phyloP scores from a whole-genome alignment of 2,888 invertebrate species.

The Phyto melanocephala region DNA sequence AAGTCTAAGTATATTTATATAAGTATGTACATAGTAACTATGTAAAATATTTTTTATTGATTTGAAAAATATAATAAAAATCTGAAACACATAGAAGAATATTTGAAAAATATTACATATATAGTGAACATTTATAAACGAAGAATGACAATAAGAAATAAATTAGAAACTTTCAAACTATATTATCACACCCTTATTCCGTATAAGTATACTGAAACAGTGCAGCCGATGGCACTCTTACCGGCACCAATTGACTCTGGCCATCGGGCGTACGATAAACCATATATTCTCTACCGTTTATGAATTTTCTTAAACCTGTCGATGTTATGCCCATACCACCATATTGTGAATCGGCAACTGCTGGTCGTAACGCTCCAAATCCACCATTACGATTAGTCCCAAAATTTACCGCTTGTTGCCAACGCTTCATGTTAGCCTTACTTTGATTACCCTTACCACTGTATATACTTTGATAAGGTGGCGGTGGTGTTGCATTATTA shows the following conservation, averaged over 20 bases:
- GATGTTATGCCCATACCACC: slow-evolving; percentile 64
- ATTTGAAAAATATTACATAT: too few species aligned
- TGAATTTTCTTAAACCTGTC: slow-evolving; percentile 80
- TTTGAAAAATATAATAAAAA: slow-evolving; percentile 2
- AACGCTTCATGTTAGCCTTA: slow-evolving; percentile 3
- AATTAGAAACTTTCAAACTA: too few species aligned
- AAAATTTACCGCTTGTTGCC: slow-evolving; percentile 50
- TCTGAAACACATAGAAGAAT: slow-evolving; percentile 31
- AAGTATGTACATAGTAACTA: slow-evolving; percentile 31
- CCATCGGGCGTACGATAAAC: slow-evolving; percentile 83
- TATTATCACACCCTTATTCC: slow-evolving; percentile 67
- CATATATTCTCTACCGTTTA: slow-evolving; percentile 89
- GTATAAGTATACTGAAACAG: slow-evolving; percentile 83
- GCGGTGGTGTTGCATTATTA: slow-evolving; percentile 80
- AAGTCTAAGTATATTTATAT: too few species aligned
- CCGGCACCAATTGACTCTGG: slow-evolving; percentile 85
- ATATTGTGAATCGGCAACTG: slow-evolving; percentile 65
- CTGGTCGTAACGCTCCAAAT: slow-evolving; percentile 55
- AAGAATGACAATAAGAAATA: too few species aligned
- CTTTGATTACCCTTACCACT: slow-evolving; percentile 53
- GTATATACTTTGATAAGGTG: slow-evolving; percentile 82
- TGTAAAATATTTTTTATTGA: slow-evolving; percentile 4
- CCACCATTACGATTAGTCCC: slow-evolving; percentile 52
- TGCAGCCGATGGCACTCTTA: slow-evolving; percentile 87
- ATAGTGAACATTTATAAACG: too few species aligned